phyloP scores from a whole-genome alignment of 2,797 vertebrate species.

The Emydoidea blandingii region DNA sequence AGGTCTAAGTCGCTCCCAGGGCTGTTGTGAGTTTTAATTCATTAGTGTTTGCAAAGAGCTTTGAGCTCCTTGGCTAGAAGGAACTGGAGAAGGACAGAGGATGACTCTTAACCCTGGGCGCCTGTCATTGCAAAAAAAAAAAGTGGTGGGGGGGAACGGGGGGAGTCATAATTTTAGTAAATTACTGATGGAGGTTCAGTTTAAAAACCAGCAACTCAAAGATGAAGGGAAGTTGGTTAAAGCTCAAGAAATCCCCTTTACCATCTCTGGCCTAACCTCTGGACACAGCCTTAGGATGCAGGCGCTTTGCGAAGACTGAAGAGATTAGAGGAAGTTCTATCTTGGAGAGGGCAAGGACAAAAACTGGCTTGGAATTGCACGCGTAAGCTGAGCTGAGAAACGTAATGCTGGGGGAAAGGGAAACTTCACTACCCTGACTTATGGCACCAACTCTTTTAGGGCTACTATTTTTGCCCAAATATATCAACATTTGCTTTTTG shows the following conservation, averaged over 20 bases:
- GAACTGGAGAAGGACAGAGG: slow-evolving; percentile 17
- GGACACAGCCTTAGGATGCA: background rate
- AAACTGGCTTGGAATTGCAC: background rate
- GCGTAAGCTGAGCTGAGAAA: background rate
- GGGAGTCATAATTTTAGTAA: background rate
- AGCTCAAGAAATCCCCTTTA: background rate
- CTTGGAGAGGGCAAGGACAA: background rate
- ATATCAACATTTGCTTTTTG: background rate
- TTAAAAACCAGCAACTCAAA: background rate
- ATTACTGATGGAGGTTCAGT: background rate
- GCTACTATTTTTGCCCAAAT: background rate
- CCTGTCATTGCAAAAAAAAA: background rate
- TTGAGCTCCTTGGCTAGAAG: background rate
- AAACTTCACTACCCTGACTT: background rate
- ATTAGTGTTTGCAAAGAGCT: slow-evolving; percentile 33
- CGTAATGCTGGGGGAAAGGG: background rate
- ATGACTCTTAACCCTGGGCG: background rate
- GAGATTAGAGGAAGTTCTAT: background rate
- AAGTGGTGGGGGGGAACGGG: accelerated
- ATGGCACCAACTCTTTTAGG: background rate
- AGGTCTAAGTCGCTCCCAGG: slow-evolving; percentile 41
- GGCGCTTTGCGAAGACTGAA: background rate
- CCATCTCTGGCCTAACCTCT: slow-evolving; percentile 16
- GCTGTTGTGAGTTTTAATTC: background rate
- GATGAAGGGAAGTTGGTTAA: background rate